Conservation (phyloP, 2,888 invertebrate genomes). For the Hypolimnas misippus region DNA sequence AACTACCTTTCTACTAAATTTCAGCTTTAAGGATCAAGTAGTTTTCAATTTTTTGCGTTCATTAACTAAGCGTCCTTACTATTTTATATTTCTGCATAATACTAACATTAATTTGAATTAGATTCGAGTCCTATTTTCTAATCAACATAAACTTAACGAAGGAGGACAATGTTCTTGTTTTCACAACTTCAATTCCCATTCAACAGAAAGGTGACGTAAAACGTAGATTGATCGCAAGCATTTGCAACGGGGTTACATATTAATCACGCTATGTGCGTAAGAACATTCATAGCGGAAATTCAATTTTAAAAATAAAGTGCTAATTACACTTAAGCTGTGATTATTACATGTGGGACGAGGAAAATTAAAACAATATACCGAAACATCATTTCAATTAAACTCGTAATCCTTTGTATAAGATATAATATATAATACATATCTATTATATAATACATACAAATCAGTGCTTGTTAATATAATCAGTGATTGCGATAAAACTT, state of each 20-base stretch:
- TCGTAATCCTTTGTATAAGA: too few species aligned
- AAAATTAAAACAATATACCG: neutral
- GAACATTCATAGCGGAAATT: neutral
- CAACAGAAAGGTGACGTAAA: neutral
- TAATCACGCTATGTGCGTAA: constrained; percentile 15
- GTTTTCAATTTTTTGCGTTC: too few species aligned
- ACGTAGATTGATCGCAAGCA: neutral
- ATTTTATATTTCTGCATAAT: too few species aligned
- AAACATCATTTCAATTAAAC: neutral
- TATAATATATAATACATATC: too few species aligned
- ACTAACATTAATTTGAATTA: too few species aligned
- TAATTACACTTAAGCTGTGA: neutral
- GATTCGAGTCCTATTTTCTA: too few species aligned
- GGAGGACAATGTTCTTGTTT: neutral
- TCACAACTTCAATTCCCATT: neutral
- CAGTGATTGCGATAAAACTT: too few species aligned
- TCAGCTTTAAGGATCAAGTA: too few species aligned
- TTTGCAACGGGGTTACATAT: neutral
- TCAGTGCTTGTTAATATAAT: too few species aligned
- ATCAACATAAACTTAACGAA: neutral
- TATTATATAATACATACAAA: too few species aligned
- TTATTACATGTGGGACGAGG: neutral
- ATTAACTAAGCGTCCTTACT: too few species aligned
- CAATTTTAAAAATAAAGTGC: neutral
- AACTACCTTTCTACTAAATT: too few species aligned